phyloP scores from a whole-genome alignment of 2,888 invertebrate species.

The Lepetodrilus schrolli region DNA sequence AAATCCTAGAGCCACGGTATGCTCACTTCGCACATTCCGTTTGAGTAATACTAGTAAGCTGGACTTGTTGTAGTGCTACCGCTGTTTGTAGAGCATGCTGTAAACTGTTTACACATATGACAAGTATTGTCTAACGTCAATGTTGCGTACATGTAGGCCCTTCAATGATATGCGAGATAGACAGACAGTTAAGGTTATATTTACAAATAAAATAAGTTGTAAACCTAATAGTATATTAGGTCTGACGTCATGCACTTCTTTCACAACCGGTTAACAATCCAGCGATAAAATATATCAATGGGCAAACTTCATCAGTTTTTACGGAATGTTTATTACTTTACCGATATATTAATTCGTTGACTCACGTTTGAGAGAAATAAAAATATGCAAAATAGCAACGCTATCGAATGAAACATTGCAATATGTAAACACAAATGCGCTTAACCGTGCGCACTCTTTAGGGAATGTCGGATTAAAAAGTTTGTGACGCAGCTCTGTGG shows the following conservation, averaged over 20 bases:
- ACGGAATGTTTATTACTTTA: no score
- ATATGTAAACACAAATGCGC: not conserved
- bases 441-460: constrained; percentile 8
- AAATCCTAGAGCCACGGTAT: no score
- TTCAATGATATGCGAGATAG: no score
- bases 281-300: constrained; percentile 43
- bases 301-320: constrained; percentile 27
- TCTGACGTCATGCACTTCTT: constrained; percentile 54
- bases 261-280: constrained; percentile 53
- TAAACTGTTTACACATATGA: no score
- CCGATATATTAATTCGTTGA: not conserved
- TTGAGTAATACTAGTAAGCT: no score
- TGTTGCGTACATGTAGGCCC: no score
- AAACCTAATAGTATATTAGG: not conserved
- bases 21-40: no score
- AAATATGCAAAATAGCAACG: no score
- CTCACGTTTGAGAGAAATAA: not conserved
- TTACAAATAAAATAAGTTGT: not conserved
- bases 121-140: no score
- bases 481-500: constrained; percentile 31
- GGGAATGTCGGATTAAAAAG: constrained; percentile 24
- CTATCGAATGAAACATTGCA: no score
- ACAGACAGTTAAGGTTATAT: not conserved
- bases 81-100: no score
- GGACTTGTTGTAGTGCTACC: no score